Base-by-base conservation (phyloP, 2,888 invertebrate species). In the Bombylius discolor region DNA sequence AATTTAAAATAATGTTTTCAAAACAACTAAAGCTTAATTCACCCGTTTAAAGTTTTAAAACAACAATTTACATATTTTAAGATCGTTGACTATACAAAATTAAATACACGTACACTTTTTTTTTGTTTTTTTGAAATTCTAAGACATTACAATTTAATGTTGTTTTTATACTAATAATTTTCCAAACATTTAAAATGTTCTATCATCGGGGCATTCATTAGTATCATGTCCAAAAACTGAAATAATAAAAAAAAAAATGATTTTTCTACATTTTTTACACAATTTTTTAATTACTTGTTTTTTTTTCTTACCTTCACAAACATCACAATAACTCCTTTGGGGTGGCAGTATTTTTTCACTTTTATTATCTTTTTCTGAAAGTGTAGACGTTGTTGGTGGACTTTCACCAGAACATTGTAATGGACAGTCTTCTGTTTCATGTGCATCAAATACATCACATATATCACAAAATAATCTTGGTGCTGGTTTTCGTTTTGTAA, bases 391-490 rank as follows among this genome's bases (percentile, higher is more conserved):
- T 61, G 67, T 61, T 31, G 65, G 68, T 45, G 77, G 75, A 53
- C 79, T 77, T 53, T 79, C 80, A 52, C 81, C 81, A 47, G 78
- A 80, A 23, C 83, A 83, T 76, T 96, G 96, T 50, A 82, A 77
- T 42, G 96, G 95, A 70, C 97, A 98, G 70, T 98, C 97, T 72
- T 97, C 97, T 0, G 97, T 98, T 73, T 98, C 96, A 71, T 98
- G 98, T 56, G 85, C 78, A 77, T 98, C 97, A 77, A 97, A 98
- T 71, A 84, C 81, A 77, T 97, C 97, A 74, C 97, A 98, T 66
- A 96, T 97, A 79, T 98, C 97, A 79, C 97, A 98, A 79, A 92
- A 97, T 68, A 89, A 75, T 33, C 97, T 84, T 47, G 91, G 91
- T 4, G 91, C 82, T 31, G 73, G 73, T 52, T 70, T 69, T 4